Conservation (phyloP, 2,888 invertebrate species). For the Orthonychiurus folsomi region DNA sequence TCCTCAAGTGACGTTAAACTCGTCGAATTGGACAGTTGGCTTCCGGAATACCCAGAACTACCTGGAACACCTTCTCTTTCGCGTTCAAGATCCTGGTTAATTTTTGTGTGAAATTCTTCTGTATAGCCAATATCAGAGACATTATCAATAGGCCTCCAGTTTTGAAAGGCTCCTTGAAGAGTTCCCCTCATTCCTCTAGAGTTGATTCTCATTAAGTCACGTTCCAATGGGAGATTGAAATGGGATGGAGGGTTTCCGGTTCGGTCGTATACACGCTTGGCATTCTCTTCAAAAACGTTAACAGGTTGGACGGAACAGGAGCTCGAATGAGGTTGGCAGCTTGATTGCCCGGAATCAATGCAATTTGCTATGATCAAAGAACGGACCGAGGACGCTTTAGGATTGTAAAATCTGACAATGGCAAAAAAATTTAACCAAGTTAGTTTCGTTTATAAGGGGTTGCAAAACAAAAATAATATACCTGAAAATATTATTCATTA, state of each 20-base stretch:
- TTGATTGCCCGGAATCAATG: slow-evolving; percentile 42
- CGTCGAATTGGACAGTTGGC: no score
- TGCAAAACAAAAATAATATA: no score
- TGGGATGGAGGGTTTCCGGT: slow-evolving; percentile 32
- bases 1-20: no score
- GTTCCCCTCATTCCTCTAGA: slow-evolving; percentile 24
- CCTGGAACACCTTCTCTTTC: neutral
- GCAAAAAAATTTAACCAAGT: no score
- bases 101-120: slow-evolving; percentile 19
- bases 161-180: slow-evolving; percentile 27
- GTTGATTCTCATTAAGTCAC: slow-evolving; percentile 24
- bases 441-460: no score
- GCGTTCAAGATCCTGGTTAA: neutral
- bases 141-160: slow-evolving; percentile 35
- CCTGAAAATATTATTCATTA: no score
- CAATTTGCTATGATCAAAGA: slow-evolving; percentile 69
- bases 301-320: neutral
- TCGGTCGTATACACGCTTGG: slow-evolving; percentile 16
- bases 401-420: slow-evolving; percentile 71
- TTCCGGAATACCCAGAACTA: no score
- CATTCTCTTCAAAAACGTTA: neutral
- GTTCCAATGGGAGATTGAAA: slow-evolving; percentile 20
- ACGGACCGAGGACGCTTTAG: slow-evolving; percentile 68
- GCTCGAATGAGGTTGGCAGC: no score
- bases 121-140: slow-evolving; percentile 33